A percentile compares a stretch with the other conserved stretches of the same genome.
These are phyloP conservation scores for Zoanthus sociatus DNA, from an alignment of 92 coral and sea anemone species.

Conservation along the genomic window DNA sequence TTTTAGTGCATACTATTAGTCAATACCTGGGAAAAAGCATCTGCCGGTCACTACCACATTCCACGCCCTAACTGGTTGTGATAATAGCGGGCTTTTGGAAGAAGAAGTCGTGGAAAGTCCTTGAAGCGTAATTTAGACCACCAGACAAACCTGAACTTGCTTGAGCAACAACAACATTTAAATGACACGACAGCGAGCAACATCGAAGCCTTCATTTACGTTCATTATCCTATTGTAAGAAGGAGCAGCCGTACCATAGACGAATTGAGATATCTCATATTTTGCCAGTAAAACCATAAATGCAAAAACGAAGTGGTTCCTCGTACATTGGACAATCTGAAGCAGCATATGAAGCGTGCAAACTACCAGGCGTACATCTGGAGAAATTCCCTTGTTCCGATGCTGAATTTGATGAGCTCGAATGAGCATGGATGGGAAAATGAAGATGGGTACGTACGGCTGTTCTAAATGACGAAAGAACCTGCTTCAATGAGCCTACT, in stretches of 20 bases:
- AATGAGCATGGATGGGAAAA: too few species aligned
- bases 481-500: conserved; percentile 34
- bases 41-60: too few species aligned
- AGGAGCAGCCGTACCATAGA: conserved; percentile 11
- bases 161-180: conserved; percentile 1
- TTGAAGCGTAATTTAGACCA: conserved; percentile 1
- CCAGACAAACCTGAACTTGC: conserved; percentile 11
- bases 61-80: not conserved
- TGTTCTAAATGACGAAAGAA: too few species aligned
- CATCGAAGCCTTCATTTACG: not conserved
- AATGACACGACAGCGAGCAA: not conserved
- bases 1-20: not conserved
- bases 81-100: not conserved
- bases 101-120: not conserved
- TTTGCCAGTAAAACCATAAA: too few species aligned
- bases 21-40: not conserved
- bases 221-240: not conserved
- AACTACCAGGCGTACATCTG: too few species aligned
- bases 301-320: too few species aligned
- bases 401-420: too few species aligned
- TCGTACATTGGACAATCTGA: too few species aligned
- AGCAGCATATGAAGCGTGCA: too few species aligned
- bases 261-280: not conserved
- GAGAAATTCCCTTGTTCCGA: too few species aligned
- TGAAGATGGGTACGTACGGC: not conserved